phyloP scores from a whole-genome alignment of 2,888 invertebrate species.

The Coleophora flavipennella region DNA sequence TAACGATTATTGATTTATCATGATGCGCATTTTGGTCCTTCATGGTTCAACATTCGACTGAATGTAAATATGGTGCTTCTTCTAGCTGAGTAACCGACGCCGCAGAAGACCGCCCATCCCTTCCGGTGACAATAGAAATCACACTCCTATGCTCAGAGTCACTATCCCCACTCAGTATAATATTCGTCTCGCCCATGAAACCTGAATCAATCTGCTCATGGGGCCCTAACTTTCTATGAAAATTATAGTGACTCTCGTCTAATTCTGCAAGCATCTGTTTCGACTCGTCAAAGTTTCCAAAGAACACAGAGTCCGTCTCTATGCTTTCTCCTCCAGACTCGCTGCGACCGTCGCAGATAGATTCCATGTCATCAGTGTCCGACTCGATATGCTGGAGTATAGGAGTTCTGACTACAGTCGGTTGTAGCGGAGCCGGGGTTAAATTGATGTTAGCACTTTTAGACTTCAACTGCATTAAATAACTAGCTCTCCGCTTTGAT shows the following conservation, averaged over 20 bases:
- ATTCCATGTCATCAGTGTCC: conserved; percentile 83
- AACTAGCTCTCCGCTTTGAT: conserved; percentile 64
- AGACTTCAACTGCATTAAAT: conserved; percentile 56
- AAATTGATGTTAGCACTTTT: conserved; percentile 36
- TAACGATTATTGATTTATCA: too few relatives aligned
- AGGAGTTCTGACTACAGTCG: conserved; percentile 32
- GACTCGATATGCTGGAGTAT: conserved; percentile 54
- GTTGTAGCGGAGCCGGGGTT: conserved; percentile 23
- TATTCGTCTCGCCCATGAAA: conserved; percentile 60
- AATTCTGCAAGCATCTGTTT: conserved; percentile 56
- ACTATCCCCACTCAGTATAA: conserved; percentile 61
- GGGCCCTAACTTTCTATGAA: conserved; percentile 29
- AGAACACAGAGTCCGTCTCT: conserved; percentile 90
- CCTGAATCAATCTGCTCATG: conserved; percentile 63
- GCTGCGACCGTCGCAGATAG: conserved; percentile 83
- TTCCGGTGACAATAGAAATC: conserved; percentile 59
- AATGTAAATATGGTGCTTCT: conserved; percentile 47
- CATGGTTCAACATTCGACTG: conserved; percentile 44
- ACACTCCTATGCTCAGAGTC: conserved; percentile 65
- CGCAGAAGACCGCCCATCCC: conserved; percentile 45
- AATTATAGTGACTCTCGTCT: conserved; percentile 38
- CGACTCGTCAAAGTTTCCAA: conserved; percentile 77
- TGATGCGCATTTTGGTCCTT: too few relatives aligned
- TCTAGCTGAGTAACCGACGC: conserved; percentile 47
- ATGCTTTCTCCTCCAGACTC: conserved; percentile 91